Evolutionary conservation across 2,888 invertebrate species (phyloP).

Genomic region (Crepidodera aurea): DNA sequence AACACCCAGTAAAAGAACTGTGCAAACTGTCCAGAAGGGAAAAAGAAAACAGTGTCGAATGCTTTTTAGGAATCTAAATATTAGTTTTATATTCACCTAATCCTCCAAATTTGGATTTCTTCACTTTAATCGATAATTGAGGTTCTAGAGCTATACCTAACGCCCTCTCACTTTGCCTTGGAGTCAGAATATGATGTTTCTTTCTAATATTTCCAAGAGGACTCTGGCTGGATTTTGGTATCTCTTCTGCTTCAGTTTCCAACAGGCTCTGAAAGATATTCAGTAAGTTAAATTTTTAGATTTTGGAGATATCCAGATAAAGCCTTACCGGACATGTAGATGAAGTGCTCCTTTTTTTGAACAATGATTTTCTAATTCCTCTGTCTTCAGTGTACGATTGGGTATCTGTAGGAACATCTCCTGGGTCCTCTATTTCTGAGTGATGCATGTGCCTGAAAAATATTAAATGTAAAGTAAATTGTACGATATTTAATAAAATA

Average conservation of each 20-base stretch:
- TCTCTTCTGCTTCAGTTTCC: slow-evolving; percentile 82
- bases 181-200: slow-evolving; percentile 79
- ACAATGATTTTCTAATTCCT: slow-evolving; percentile 80
- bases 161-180: slow-evolving; percentile 84
- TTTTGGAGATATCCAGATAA: too few relatives aligned
- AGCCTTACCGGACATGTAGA: slow-evolving; percentile 85
- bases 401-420: slow-evolving; percentile 68
- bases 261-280: slow-evolving; percentile 74
- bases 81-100: slow-evolving; percentile 70
- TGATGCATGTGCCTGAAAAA: slow-evolving; percentile 83
- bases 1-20: too few relatives aligned
- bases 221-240: slow-evolving; percentile 77
- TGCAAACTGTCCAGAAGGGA: too few relatives aligned
- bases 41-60: too few relatives aligned
- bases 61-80: too few relatives aligned
- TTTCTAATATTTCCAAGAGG: slow-evolving; percentile 79
- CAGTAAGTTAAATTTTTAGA: too few relatives aligned
- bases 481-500: background rate
- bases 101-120: slow-evolving; percentile 73
- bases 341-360: slow-evolving; percentile 89
- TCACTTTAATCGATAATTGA: slow-evolving; percentile 60
- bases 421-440: slow-evolving; percentile 70
- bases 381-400: slow-evolving; percentile 76
- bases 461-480: slow-evolving; percentile 21
- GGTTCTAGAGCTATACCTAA: slow-evolving; percentile 68